Evolutionary conservation across 2,797 vertebrate species (phyloP), one percentile per base, ranked within the genome.

Genomic region (Tragelaphus oryx): DNA sequence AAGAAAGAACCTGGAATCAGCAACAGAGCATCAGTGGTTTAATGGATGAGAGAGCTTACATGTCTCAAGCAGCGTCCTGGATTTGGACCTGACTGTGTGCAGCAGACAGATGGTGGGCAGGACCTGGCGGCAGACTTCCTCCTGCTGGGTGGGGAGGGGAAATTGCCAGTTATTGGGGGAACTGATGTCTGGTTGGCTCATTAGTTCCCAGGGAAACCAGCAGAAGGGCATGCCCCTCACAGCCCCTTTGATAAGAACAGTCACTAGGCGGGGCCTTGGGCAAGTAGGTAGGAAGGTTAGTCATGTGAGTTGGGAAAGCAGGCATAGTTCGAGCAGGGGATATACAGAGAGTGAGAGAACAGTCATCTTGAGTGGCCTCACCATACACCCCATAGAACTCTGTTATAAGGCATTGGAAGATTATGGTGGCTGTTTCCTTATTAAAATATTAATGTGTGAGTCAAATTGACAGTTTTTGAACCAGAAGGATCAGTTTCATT

Each of bases 401-500:
- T 76, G 22, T 90, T 60, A 50, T 79, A 87, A 95, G 93, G 62
- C 24, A 28, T 22, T 22, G 41, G 60, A 89, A 96, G 79, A 92
- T 80, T 85, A 74, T 4, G 46, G 33, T 20, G 78, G 20, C 52
- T 83, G 60, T 62, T 94, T 92, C 52, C 62, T 87, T 84, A 65
- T 88, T 93, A 92, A 94, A 96, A 93, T 91, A 83, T 95, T 95
- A 95, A 87, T 22, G 0, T 55, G 8, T 68, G 83, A 80, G 79
- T 95, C 76, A 87, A 79, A 87, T 59, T 7, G 95, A 95, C 52
- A 54, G 88, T 9, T 84, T 96, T 93, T 79, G 82, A 96, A 94
- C 90, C 90, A 50, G 52, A 91, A 96, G 89, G 95, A 97, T 96
- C 93, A 96, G 92, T 97, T 91, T 89, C 60, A 95, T 89, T 97